A percentile compares a stretch with the other conserved stretches of the same genome.
Conservation (phyloP, 2,888 invertebrate genomes). For the Dione juno region DNA sequence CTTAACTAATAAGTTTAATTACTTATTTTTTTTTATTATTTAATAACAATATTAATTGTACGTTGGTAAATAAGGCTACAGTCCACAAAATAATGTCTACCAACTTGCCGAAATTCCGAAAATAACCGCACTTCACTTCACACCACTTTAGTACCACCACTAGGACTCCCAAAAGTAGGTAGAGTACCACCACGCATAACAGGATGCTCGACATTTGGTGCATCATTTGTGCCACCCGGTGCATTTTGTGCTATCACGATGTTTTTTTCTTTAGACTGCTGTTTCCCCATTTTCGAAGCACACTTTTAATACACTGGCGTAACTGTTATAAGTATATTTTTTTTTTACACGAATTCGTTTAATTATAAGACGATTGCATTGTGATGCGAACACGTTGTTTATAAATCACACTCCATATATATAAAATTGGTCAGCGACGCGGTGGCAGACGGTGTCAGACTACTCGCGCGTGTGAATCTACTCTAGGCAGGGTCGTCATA, state of each 20-base stretch:
- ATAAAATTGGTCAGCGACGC: slow-evolving; percentile 23
- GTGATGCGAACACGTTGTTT: no score
- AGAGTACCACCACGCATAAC: slow-evolving; percentile 15
- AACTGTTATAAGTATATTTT: no score
- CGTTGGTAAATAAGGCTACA: slow-evolving; percentile 20
- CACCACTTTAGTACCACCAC: not conserved
- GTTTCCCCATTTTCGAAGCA: slow-evolving; percentile 25
- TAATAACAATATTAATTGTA: no score
- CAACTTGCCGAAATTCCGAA: slow-evolving; percentile 25
- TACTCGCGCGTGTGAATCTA: slow-evolving; percentile 24
- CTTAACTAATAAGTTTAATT: no score
- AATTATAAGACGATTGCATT: no score
- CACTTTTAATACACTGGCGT: slow-evolving; percentile 8
- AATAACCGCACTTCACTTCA: slow-evolving; percentile 20
- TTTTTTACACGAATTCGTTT: no score
- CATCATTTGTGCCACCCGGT: slow-evolving; percentile 16
- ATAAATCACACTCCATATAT: slow-evolving; percentile 20
- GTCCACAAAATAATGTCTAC: slow-evolving; percentile 22
- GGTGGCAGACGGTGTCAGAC: slow-evolving; percentile 21
- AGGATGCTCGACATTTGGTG: no score
- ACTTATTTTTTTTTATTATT: no score
- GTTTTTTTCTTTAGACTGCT: slow-evolving; percentile 22
- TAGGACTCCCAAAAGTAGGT: slow-evolving; percentile 13
- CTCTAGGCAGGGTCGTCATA: no score
- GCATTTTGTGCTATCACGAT: slow-evolving; percentile 21